Percentiles rank a stretch among this genome's conserved stretches.
Evolutionary conservation across 2,888 invertebrate species (phyloP).

Genomic region (Netelia fuscicornis): DNA sequence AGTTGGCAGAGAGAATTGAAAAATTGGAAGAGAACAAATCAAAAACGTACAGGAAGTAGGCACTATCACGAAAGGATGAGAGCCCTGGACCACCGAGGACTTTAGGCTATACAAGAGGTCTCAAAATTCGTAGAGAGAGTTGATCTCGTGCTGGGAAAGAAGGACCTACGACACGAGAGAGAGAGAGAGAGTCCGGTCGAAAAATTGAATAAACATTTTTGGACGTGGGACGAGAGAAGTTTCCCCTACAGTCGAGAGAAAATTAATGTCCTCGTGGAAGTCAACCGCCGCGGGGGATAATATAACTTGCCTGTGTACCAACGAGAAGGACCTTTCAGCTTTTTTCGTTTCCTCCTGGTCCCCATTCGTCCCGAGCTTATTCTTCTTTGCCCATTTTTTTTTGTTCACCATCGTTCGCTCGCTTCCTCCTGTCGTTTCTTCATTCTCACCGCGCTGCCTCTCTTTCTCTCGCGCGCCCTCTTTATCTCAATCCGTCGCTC

Average conservation of each 20-base stretch:
- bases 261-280: constrained; percentile 76
- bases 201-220: constrained; percentile 76
- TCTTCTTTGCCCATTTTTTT: constrained; percentile 68
- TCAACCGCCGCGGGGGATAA: constrained; percentile 69
- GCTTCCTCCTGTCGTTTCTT: constrained; percentile 36
- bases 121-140: neutral
- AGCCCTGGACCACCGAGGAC: constrained; percentile 35
- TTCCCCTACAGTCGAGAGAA: constrained; percentile 63
- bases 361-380: constrained; percentile 20
- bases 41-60: constrained; percentile 22
- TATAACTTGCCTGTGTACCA: constrained; percentile 51
- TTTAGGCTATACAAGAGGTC: constrained; percentile 59
- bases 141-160: constrained; percentile 31
- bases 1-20: constrained; percentile 10
- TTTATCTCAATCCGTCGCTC: constrained; percentile 40
- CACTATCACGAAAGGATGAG: constrained; percentile 36
- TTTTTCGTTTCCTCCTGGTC: constrained; percentile 18
- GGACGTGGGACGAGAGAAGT: constrained; percentile 60
- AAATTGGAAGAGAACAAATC: constrained; percentile 28
- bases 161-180: constrained; percentile 34
- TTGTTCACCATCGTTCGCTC: constrained; percentile 60
- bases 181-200: neutral
- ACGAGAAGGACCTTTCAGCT: constrained; percentile 69
- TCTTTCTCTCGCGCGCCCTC: constrained; percentile 21
- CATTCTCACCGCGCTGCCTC: constrained; percentile 40